Conservation (phyloP, 1,140 invertebrate genomes). For the Caenorhabditis brenneri region DNA sequence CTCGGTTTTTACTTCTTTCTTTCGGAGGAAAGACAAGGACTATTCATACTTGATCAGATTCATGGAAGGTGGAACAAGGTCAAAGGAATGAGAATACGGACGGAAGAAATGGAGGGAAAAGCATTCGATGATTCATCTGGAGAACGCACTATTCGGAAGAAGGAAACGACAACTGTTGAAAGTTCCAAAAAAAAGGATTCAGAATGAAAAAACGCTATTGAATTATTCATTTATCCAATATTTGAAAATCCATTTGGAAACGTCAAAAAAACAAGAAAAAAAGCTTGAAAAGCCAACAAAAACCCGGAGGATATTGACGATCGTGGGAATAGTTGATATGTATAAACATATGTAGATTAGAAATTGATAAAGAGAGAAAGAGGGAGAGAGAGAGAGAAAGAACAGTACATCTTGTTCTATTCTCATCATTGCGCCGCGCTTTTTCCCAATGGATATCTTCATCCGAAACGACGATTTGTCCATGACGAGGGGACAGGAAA, state of each 20-base stretch:
- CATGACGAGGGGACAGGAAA: neutral
- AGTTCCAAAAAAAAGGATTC: no score
- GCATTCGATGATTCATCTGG: no score
- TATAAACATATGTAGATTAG: constrained; percentile 25
- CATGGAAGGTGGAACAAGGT: neutral
- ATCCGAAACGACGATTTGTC: neutral
- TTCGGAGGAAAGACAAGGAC: neutral
- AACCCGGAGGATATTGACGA: constrained; percentile 2
- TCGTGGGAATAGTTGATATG: neutral
- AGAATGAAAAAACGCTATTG: no score
- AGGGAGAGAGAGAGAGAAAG: neutral
- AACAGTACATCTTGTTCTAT: neutral
- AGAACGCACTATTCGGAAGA: no score
- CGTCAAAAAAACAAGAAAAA: neutral
- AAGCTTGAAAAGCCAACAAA: neutral
- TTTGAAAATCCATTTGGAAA: neutral
- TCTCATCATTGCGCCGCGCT: neutral
- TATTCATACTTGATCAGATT: constrained; percentile 13
- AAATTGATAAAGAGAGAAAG: neutral
- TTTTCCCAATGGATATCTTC: constrained; percentile 23
- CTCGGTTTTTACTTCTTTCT: neutral
- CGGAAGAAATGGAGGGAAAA: no score
- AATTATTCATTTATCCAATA: no score
- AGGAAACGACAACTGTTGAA: no score
- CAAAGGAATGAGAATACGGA: neutral